Conservation (phyloP, 2,113 vertebrate species). For the Symphodus melops region DNA sequence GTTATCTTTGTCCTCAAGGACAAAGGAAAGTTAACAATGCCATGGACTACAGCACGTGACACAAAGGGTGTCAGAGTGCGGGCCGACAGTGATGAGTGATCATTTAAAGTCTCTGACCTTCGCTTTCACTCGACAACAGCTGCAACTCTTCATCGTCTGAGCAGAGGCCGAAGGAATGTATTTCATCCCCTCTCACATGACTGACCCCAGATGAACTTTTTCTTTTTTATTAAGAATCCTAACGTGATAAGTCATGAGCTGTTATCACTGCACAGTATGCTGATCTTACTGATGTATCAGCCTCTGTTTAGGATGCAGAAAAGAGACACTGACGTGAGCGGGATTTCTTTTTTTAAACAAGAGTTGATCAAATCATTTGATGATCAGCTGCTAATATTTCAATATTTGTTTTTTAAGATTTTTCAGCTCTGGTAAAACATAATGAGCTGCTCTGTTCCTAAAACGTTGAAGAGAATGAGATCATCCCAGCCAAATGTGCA, state of each 20-base stretch:
- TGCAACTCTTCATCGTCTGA: conserved; percentile 42
- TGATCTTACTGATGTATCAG: background rate
- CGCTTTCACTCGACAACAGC: conserved; percentile 60
- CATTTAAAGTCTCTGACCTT: conserved; percentile 54
- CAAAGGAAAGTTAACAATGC: conserved; percentile 70
- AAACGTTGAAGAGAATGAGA: background rate
- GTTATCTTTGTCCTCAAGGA: conserved; percentile 78
- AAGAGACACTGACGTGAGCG: background rate
- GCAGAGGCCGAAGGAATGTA: conserved; percentile 18
- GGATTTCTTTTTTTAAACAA: no score
- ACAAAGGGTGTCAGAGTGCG: conserved; percentile 30
- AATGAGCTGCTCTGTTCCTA: background rate
- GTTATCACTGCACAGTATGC: background rate
- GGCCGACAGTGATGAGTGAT: conserved; percentile 59
- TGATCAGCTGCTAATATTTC: no score
- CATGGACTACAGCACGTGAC: conserved; percentile 57
- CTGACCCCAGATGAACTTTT: conserved; percentile 22
- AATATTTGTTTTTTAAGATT: no score
- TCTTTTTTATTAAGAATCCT: conserved; percentile 35
- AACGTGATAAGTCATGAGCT: background rate
- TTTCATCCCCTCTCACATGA: conserved; percentile 21
- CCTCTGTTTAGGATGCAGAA: conserved; percentile 8
- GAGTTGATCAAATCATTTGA: no score
- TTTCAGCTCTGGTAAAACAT: background rate
- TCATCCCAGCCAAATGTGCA: background rate